Base-by-base conservation (phyloP, 1,140 invertebrate species). In the Cyrtorhinus lividipennis region DNA sequence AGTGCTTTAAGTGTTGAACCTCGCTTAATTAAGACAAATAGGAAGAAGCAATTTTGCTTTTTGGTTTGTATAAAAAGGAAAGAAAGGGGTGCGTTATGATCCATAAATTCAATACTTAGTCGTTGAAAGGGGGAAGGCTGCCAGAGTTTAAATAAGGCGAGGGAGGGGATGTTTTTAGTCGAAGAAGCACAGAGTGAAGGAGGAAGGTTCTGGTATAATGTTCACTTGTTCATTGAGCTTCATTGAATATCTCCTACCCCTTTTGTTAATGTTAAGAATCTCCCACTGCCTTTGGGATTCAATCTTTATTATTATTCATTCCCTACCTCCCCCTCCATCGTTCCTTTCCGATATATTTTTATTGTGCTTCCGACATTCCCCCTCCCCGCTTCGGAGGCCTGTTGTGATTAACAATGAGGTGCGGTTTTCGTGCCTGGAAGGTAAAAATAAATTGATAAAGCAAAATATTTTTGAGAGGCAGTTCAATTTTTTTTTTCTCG, bases 141-240 rank as follows among this genome's bases (percentile, higher is more conserved):
- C 10, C 10, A 53, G 20, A 5, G 48, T 20, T 53, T 13, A 53
- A 20, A 22, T 22, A 22, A 8, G 8, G 10, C 48, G 20, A 20
- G 48, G 18, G 48, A 53, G 3, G 20, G 48, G 48, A 20, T 15
- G 48, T 22, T 53, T 53, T 22, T 12, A 22, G 10, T 53, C 20
- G 5, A 53, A 53, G 38, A 53, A 20, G 48, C 48, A 53, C 10
- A 53, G 20, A 22, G 48, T 5, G 5, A 44, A 44, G 38, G 38
- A 44, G 38, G n/a, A n/a, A n/a, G n/a, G 5, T 20, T 22, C 48
- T 53, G 12, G 48, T 48, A 38, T 63, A 63, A 63, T 63, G 48
- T 48, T 63, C 62, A 63, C 62, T 62, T 62, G 61, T 62, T 63
- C 62, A 63, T 63, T 63, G 62, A 57, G 62, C 62, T 27, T 45